These are phyloP conservation scores for Andrena trimmerana DNA, from an alignment of 2,888 invertebrate genomes.

Conservation along the genomic window DNA sequence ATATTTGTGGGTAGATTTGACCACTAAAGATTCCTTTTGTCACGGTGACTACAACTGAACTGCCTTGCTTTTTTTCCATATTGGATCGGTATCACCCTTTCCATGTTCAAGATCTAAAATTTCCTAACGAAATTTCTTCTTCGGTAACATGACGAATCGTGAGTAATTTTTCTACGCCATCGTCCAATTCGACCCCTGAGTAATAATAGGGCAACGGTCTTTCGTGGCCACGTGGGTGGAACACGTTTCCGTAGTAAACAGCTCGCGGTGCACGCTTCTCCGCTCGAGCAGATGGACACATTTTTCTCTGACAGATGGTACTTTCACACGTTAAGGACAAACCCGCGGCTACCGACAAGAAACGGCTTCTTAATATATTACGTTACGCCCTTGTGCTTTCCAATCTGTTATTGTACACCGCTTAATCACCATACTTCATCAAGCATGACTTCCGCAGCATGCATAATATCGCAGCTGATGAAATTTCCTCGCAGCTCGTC, in stretches of 20 bases:
- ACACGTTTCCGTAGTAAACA: conserved; percentile 23
- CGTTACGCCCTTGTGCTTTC: conserved; percentile 65
- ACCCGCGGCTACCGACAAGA: conserved; percentile 63
- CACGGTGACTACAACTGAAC: too few species aligned
- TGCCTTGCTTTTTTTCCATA: background rate
- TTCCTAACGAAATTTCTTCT: background rate
- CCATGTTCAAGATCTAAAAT: background rate
- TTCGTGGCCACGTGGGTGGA: conserved; percentile 19
- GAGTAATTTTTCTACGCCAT: conserved; percentile 35
- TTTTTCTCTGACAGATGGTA: conserved; percentile 69
- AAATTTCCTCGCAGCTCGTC: conserved; percentile 53
- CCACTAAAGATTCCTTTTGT: too few species aligned
- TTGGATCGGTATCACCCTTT: too few species aligned
- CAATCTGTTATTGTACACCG: conserved; percentile 69
- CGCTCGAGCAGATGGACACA: conserved; percentile 60
- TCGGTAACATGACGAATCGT: background rate
- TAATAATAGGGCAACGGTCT: conserved; percentile 25
- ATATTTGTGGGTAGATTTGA: too few species aligned
- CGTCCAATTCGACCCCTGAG: conserved; percentile 31
- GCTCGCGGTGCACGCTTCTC: conserved; percentile 1
- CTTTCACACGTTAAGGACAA: conserved; percentile 68
- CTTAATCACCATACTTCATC: conserved; percentile 72
- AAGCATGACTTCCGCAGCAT: conserved; percentile 67
- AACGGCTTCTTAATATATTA: conserved; percentile 69
- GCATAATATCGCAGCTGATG: conserved; percentile 60